phyloP scores from a whole-genome alignment of 92 coral and sea anemone genomes.

The Porites cylindrica region DNA sequence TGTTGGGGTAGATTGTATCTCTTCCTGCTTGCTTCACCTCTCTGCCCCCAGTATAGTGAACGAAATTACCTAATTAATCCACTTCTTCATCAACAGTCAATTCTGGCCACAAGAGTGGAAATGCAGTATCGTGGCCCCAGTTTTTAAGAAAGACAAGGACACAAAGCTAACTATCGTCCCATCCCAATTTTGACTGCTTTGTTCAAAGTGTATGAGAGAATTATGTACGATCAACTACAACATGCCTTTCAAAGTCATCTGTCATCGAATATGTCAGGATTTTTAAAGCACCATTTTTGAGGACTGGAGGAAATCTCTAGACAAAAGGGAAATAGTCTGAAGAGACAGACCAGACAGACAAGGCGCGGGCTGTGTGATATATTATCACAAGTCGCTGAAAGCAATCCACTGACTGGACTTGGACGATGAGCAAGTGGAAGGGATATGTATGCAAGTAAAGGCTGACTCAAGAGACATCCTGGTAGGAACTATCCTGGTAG shows the following conservation, averaged over 20 bases:
- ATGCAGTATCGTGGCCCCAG: conserved; percentile 49
- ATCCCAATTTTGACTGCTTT: conserved; percentile 46
- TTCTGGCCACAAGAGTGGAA: conserved; percentile 61
- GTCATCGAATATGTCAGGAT: conserved; percentile 60
- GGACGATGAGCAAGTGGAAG: conserved; percentile 24
- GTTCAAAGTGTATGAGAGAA: conserved; percentile 43
- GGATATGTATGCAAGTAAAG: conserved; percentile 37
- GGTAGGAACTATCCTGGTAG: conserved; percentile 26
- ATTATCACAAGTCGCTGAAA: background rate
- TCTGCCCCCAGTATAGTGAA: conserved; percentile 9
- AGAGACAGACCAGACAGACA: conserved; percentile 10
- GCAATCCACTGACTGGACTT: conserved; percentile 10
- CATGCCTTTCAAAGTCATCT: conserved; percentile 12
- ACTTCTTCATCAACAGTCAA: conserved; percentile 18
- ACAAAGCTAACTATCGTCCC: conserved; percentile 53
- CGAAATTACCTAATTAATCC: background rate
- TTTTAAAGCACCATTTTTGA: conserved; percentile 54
- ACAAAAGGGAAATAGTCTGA: no score
- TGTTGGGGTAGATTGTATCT: no score
- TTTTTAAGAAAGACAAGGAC: conserved; percentile 53
- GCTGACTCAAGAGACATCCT: conserved; percentile 27
- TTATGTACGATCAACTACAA: conserved; percentile 22
- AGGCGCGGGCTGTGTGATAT: conserved; percentile 11
- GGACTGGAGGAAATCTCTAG: no score
- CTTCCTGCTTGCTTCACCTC: no score